These are phyloP conservation scores for Enteromius thamalakanensis DNA, from an alignment of 2,797 vertebrate genomes.

Conservation along the genomic window DNA sequence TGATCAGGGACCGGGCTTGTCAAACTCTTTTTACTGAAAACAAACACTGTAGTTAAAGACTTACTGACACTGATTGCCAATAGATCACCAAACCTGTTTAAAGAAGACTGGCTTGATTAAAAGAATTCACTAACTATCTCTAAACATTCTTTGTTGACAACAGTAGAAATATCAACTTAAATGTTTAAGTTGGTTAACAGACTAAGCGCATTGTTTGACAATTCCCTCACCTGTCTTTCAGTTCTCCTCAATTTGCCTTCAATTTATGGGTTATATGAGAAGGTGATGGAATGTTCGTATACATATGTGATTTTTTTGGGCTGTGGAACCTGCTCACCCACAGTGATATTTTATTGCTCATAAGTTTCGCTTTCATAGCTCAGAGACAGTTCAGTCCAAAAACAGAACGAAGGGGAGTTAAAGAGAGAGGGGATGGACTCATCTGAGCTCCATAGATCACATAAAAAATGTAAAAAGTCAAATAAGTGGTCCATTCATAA, in stretches of 20 bases:
- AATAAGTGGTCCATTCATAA: background rate
- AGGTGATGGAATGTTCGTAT: slow-evolving; percentile 24
- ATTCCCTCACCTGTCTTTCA: slow-evolving; percentile 9
- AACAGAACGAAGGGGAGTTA: background rate
- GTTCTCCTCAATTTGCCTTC: slow-evolving; percentile 6
- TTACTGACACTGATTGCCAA: slow-evolving; percentile 46
- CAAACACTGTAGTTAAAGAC: slow-evolving; percentile 48
- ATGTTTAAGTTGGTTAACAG: background rate
- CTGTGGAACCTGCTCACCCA: background rate
- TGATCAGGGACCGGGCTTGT: slow-evolving; percentile 38
- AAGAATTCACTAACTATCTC: slow-evolving; percentile 22
- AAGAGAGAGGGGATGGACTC: background rate
- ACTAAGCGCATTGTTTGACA: slow-evolving; percentile 2
- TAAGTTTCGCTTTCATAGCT: slow-evolving; percentile 22
- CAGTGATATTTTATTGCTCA: background rate
- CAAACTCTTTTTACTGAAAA: slow-evolving; percentile 52
- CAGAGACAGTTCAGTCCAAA: background rate
- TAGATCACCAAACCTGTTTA: slow-evolving; percentile 52
- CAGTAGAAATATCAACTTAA: slow-evolving; percentile 16
- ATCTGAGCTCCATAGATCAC: background rate
- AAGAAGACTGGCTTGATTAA: slow-evolving; percentile 31
- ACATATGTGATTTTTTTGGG: slow-evolving; percentile 11
- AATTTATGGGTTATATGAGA: slow-evolving; percentile 17
- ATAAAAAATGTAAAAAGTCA: background rate
- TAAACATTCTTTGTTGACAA: slow-evolving; percentile 23